Conservation (phyloP, 1,140 invertebrate species). For the Heliconius melpomene region DNA sequence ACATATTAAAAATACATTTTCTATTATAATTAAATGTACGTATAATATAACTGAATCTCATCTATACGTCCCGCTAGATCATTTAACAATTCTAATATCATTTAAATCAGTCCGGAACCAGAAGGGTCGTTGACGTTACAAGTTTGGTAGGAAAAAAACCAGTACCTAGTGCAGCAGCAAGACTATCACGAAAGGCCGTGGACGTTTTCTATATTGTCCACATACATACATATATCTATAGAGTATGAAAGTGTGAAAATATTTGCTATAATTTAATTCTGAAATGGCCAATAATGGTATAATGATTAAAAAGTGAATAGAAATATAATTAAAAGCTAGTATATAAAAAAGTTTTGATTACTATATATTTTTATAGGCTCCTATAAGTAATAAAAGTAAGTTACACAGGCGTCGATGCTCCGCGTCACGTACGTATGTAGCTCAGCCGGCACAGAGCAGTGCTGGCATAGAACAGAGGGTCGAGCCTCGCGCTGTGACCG, state of each 20-base stretch:
- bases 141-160: conserved; percentile 32
- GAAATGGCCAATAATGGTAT: no score
- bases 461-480: not conserved
- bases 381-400: not conserved
- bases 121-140: conserved; percentile 35
- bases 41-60: not conserved
- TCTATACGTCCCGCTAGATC: not conserved
- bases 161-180: conserved; percentile 27
- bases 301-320: no score
- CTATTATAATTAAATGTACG: not conserved
- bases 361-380: not conserved
- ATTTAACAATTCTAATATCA: conserved; percentile 6
- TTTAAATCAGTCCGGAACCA: not conserved
- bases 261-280: no score
- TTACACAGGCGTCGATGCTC: not conserved
- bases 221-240: not conserved
- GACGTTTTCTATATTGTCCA: conserved; percentile 8
- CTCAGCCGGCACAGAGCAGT: conserved; percentile 14
- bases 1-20: no score
- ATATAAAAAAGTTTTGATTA: not conserved
- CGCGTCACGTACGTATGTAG: conserved; percentile 26
- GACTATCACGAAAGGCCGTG: conserved; percentile 22
- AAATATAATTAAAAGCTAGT: no score
- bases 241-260: not conserved
- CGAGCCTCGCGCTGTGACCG: conserved; percentile 23